A percentile compares a stretch with the other conserved stretches of the same genome.
These are phyloP conservation scores for Meteorus colon DNA, from an alignment of 2,888 invertebrate species.

Conservation along the genomic window DNA sequence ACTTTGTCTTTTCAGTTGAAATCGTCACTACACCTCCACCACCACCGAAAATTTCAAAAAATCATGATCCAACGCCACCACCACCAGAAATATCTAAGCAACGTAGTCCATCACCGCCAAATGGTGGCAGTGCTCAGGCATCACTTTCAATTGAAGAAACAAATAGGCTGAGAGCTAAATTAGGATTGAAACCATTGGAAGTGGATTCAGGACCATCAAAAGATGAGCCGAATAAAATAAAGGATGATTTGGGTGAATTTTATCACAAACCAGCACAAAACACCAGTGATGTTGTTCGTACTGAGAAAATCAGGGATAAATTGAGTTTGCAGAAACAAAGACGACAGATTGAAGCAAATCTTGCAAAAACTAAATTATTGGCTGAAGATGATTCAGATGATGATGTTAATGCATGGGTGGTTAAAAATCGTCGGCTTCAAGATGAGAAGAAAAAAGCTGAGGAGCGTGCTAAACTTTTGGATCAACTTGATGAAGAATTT, in stretches of 20 bases:
- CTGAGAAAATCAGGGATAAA: constrained; percentile 88
- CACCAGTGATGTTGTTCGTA: constrained; percentile 81
- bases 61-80: constrained; percentile 63
- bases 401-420: constrained; percentile 87
- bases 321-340: constrained; percentile 87
- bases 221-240: constrained; percentile 66
- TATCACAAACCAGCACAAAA: constrained; percentile 90
- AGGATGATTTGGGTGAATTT: constrained; percentile 83
- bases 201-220: constrained; percentile 72
- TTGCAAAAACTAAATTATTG: constrained; percentile 77
- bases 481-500: constrained; percentile 96
- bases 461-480: constrained; percentile 91
- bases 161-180: constrained; percentile 91
- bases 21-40: constrained; percentile 71
- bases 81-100: constrained; percentile 56
- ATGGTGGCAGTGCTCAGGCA: constrained; percentile 72
- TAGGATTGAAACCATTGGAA: constrained; percentile 94
- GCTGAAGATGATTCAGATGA: constrained; percentile 84
- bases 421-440: constrained; percentile 83
- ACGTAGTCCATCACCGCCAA: constrained; percentile 63
- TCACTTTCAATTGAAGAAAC: constrained; percentile 88
- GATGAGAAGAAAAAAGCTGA: constrained; percentile 89
- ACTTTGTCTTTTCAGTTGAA: constrained; percentile 61
- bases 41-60: constrained; percentile 71
- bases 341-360: constrained; percentile 82